Conservation (phyloP, 2,888 invertebrate genomes). For the Stenolophus ochropezus region DNA sequence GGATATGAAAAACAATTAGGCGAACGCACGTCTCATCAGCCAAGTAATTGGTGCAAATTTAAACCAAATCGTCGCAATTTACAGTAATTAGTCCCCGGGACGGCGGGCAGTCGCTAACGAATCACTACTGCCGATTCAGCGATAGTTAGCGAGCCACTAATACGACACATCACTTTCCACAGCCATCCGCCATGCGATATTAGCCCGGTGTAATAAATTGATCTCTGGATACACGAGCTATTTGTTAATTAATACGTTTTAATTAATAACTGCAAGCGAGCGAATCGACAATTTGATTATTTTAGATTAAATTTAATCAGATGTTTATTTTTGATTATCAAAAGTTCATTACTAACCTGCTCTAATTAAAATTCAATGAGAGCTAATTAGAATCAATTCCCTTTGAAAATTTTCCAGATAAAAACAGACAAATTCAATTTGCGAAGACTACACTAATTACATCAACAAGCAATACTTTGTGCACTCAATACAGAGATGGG, state of each 20-base stretch:
- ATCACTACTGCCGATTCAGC: constrained; percentile 36
- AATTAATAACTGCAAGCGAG: constrained; percentile 7
- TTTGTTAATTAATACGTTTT: constrained; percentile 41
- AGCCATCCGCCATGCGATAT: constrained; percentile 1
- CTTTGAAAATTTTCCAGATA: neutral
- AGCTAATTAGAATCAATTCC: neutral
- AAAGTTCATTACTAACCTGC: neutral
- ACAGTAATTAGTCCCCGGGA: constrained; percentile 34
- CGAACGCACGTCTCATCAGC: neutral
- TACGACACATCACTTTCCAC: constrained; percentile 25
- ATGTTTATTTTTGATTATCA: neutral
- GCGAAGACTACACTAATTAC: neutral
- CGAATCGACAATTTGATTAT: neutral
- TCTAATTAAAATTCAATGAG: neutral
- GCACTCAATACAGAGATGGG: no score
- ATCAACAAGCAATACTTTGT: no score
- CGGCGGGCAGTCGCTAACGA: constrained; percentile 29
- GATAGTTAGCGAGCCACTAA: constrained; percentile 46
- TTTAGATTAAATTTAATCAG: neutral
- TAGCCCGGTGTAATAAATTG: constrained; percentile 24
- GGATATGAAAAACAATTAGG: neutral
- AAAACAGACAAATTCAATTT: neutral
- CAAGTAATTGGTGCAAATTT: constrained; percentile 56
- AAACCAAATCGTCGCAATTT: constrained; percentile 53
- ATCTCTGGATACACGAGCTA: constrained; percentile 31